phyloP scores from a whole-genome alignment of 2,888 invertebrate genomes.

The Limenitis camilla region DNA sequence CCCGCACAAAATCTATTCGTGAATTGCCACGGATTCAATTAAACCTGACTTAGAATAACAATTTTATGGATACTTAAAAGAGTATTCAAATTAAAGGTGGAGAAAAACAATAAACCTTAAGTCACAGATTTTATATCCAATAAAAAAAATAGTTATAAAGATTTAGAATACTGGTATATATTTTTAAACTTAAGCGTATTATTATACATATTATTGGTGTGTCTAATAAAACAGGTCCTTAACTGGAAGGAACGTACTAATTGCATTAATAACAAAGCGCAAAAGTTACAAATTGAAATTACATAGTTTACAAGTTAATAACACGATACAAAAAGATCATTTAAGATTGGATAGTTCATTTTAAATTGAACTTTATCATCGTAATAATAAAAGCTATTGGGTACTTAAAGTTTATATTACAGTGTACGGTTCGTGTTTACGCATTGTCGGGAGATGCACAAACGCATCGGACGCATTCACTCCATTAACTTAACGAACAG shows the following conservation, averaged over 20 bases:
- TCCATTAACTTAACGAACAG: conserved; percentile 73
- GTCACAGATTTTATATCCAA: conserved; percentile 19
- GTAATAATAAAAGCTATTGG: not conserved
- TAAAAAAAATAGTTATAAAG: no score
- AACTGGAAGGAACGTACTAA: no score
- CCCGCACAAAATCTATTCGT: conserved; percentile 32
- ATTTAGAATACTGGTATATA: no score
- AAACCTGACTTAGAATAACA: conserved; percentile 50
- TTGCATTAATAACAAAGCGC: no score
- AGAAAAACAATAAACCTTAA: conserved; percentile 12
- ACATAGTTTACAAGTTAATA: no score
- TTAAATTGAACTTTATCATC: not conserved
- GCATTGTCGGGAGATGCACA: conserved; percentile 41
- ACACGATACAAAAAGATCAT: no score
- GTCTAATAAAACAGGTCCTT: no score
- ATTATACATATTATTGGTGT: no score
- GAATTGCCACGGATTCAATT: conserved; percentile 56
- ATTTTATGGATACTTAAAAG: conserved; percentile 28
- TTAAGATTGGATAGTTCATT: not conserved
- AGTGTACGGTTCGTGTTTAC: conserved; percentile 25
- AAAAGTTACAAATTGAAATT: no score
- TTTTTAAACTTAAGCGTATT: no score
- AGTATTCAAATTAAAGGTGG: conserved; percentile 17
- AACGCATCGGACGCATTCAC: conserved; percentile 52
- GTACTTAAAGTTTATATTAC: not conserved